Evolutionary conservation across 1,140 invertebrate genomes (phyloP).

Genomic region (Drosophila equinoxialis): DNA sequence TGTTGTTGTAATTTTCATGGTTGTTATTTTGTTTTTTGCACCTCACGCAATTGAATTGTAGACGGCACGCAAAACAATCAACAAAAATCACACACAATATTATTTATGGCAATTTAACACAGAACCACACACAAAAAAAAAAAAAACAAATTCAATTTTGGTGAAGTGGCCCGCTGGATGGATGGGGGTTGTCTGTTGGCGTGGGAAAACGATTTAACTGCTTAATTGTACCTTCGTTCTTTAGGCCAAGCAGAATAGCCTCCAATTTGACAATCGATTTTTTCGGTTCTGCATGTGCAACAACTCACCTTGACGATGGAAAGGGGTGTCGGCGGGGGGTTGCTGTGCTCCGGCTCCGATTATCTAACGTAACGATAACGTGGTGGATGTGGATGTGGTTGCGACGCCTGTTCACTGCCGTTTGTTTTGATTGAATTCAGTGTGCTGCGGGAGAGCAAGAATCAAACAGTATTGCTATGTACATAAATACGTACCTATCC

Average conservation of each 20-base stretch:
- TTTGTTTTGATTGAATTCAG: constrained; percentile 54
- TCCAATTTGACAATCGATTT: constrained; percentile 54
- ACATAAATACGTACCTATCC: not conserved
- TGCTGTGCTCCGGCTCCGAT: constrained; percentile 17
- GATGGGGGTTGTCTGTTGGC: not conserved
- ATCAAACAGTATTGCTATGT: constrained; percentile 9
- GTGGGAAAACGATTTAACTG: constrained; percentile 17
- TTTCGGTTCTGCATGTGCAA: constrained; percentile 37
- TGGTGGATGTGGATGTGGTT: constrained; percentile 1
- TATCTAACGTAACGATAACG: constrained; percentile 41
- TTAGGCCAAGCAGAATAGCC: constrained; percentile 10
- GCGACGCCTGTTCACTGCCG: constrained; percentile 19
- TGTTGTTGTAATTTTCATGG: constrained; percentile 18
- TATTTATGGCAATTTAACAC: constrained; percentile 48
- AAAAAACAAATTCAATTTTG: constrained; percentile 47
- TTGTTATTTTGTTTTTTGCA: not conserved
- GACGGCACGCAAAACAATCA: constrained; percentile 57
- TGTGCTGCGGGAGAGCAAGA: not conserved
- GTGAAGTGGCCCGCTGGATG: constrained; percentile 11
- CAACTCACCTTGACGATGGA: constrained; percentile 36
- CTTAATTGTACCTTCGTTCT: constrained; percentile 30
- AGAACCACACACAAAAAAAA: not conserved
- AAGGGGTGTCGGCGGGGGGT: not conserved
- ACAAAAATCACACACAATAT: constrained; percentile 36
- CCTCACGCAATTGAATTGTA: constrained; percentile 68